A percentile compares a stretch with the other conserved stretches of the same genome.
Evolutionary conservation across 2,113 vertebrate species (phyloP).

Genomic region (Thermophis baileyi): DNA sequence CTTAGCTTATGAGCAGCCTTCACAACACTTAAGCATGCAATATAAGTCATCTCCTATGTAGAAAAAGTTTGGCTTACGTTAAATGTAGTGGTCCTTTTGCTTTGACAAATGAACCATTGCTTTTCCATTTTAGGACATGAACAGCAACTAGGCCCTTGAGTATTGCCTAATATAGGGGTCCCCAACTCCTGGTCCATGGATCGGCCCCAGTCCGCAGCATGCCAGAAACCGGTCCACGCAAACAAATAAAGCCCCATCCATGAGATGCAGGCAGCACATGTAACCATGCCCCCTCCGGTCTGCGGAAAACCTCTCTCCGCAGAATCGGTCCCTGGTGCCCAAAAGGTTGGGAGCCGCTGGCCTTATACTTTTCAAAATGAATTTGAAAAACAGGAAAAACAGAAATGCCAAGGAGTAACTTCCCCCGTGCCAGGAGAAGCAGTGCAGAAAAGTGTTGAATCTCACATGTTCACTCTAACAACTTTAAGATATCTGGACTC

Average conservation of each 20-base stretch:
- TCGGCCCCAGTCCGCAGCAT: background rate
- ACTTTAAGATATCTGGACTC: background rate
- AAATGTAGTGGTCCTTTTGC: background rate
- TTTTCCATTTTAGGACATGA: background rate
- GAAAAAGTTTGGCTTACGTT: background rate
- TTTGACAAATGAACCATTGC: background rate
- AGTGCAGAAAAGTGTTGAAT: background rate
- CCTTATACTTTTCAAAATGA: background rate
- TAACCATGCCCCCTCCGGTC: background rate
- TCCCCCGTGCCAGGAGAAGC: background rate
- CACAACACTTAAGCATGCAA: background rate
- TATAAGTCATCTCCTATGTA: background rate
- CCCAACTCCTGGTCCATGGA: background rate
- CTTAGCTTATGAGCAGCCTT: background rate
- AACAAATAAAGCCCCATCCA: background rate
- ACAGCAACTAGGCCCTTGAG: background rate
- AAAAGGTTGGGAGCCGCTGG: too few species aligned
- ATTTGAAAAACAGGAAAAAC: background rate
- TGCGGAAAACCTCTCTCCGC: accelerated
- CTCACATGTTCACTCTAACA: background rate
- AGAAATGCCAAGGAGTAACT: background rate
- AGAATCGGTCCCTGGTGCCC: too few species aligned
- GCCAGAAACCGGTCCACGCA: background rate
- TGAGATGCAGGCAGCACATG: background rate
- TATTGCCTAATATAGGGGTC: too few species aligned